Evolutionary conservation across 1,140 invertebrate species (phyloP).

Genomic region (Anadara kagoshimensis): DNA sequence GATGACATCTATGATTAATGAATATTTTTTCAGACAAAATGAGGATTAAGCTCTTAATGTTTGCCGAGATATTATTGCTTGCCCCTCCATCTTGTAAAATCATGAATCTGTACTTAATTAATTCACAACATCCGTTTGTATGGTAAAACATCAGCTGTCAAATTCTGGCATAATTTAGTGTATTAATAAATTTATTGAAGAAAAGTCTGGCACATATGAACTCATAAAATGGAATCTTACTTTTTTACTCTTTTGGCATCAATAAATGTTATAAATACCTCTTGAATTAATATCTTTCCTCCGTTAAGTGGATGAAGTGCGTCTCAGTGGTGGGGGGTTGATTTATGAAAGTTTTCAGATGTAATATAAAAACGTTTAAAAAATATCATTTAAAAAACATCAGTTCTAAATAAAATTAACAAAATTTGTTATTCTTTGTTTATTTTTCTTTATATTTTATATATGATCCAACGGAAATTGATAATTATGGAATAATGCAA

Average conservation of each 20-base stretch:
- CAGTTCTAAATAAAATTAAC: too few species aligned
- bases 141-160: slow-evolving; percentile 23
- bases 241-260: neutral
- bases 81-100: neutral
- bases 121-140: slow-evolving; percentile 3
- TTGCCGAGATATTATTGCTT: neutral
- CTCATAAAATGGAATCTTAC: slow-evolving; percentile 17
- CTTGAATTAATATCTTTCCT: neutral
- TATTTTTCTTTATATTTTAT: too few species aligned
- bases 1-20: slow-evolving; percentile 23
- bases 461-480: too few species aligned
- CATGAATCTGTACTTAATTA: slow-evolving; percentile 13
- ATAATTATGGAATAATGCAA: too few species aligned
- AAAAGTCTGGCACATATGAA: slow-evolving; percentile 17
- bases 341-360: neutral
- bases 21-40: slow-evolving; percentile 1
- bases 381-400: too few species aligned
- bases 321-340: neutral
- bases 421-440: too few species aligned
- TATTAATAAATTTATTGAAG: slow-evolving; percentile 29
- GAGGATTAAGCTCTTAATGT: neutral
- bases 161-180: slow-evolving; percentile 22
- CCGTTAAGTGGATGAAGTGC: neutral
- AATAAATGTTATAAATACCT: neutral
- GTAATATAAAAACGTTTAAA: neutral